Percentiles rank a stretch among this genome's conserved stretches.
Conservation (phyloP, 2,797 vertebrate species). For the Poecile montanus region DNA sequence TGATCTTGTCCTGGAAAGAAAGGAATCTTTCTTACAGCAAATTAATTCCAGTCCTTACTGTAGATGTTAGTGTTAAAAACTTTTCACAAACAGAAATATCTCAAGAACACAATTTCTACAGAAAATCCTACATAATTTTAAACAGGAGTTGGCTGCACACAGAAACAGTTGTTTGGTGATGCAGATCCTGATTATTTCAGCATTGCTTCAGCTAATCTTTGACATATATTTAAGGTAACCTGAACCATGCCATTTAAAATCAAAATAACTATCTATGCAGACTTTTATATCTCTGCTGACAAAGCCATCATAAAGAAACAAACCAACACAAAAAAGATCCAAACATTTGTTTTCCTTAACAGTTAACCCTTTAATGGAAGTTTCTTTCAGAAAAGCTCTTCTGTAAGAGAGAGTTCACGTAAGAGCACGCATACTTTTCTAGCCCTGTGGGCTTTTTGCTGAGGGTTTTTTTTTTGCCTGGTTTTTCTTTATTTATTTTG, state of each 20-base stretch:
- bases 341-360: not conserved
- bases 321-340: not conserved
- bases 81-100: not conserved
- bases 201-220: not conserved
- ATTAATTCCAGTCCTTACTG: not conserved
- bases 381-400: not conserved
- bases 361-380: not conserved
- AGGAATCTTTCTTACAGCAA: not conserved
- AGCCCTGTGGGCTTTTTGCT: accelerated
- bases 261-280: not conserved
- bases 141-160: not conserved
- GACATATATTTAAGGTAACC: not conserved
- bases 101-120: not conserved
- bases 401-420: not conserved
- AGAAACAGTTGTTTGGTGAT: not conserved
- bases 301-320: not conserved
- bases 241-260: not conserved
- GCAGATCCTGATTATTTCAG: not conserved
- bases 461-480: accelerated
- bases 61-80: not conserved
- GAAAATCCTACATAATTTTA: not conserved
- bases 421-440: not conserved
- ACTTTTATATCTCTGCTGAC: not conserved
- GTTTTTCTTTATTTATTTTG: not conserved
- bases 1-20: not conserved